Evolutionary conservation across 2,113 vertebrate genomes (phyloP), one percentile per base, ranked within the genome.

Genomic region (Heloderma charlesbogerti): DNA sequence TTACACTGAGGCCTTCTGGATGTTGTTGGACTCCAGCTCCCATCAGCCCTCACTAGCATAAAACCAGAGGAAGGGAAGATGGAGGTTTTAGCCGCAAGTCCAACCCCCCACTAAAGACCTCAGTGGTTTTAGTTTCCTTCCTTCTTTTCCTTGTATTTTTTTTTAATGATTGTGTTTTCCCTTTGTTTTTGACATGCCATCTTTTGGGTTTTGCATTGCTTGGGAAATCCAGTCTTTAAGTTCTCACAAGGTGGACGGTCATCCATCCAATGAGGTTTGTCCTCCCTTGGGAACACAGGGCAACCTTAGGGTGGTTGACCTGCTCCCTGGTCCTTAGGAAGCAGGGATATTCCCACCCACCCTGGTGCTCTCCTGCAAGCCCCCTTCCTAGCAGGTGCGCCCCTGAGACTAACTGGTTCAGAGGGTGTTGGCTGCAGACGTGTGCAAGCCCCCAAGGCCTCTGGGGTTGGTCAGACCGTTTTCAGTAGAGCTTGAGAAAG

Each of bases 401-500:
- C n/a, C 57, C n/a, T n/a, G 66, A 79, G 71, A 90, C 60, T 16
- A 10, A 29, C 84, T 91, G 3, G 6, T 31, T 74, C 88, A 48
- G 34, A 81, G 89, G 81, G 12, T 51, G 71, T 40, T 51, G 4
- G 51, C 83, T n/a, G n/a, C 89, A 88, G 25, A 0, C 13, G 0
- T 34, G 92, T 80, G n/a, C 93, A 91, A 88, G 77, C 72, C 81
- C 48, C 54, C 25, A 63, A 12, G 37, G 48, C 72, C 57, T 60
- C 88, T 91, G 91, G 91, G 40, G 1, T 51, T 57, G 90, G 86
- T 81, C 87, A 87, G 88, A 75, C 72, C 86, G 81, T 48, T 88
- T 66, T 34, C 86, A 85, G 7, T 67, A 0, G 27, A 75, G 63
- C 45, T 0, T 13, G 95, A 92, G 90, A 71, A 91, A 54, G 0